These are phyloP conservation scores for Cryptosula pallasiana DNA, from an alignment of 2,888 invertebrate genomes.

Conservation along the genomic window DNA sequence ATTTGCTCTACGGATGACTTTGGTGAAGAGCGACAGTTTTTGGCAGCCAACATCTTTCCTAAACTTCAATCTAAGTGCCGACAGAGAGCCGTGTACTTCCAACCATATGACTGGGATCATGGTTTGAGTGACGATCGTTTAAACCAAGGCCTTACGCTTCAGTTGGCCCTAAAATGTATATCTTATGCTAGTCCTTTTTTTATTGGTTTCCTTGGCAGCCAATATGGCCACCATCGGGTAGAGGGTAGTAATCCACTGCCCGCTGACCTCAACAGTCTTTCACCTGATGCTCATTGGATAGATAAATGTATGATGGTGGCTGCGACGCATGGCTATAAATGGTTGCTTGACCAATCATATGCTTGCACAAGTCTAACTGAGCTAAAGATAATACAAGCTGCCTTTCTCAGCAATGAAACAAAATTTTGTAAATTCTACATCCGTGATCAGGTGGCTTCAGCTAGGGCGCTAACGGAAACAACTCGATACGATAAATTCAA, in stretches of 20 bases:
- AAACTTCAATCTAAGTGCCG: constrained; percentile 36
- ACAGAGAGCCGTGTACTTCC: constrained; percentile 38
- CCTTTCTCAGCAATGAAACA: constrained; percentile 25
- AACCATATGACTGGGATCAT: constrained; percentile 44
- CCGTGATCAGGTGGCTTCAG: constrained; percentile 39
- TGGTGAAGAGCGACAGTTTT: constrained; percentile 30
- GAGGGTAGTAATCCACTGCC: constrained; percentile 30
- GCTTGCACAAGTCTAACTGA: constrained; percentile 45
- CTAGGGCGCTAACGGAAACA: constrained; percentile 34
- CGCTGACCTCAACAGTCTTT: constrained; percentile 26
- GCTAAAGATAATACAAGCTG: constrained; percentile 45
- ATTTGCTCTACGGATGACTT: constrained; percentile 25
- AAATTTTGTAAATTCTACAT: constrained; percentile 42
- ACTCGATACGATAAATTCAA: constrained; percentile 37
- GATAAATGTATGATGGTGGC: constrained; percentile 43
- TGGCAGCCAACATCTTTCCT: constrained; percentile 38
- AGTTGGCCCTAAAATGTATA: constrained; percentile 38
- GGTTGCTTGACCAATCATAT: constrained; percentile 42
- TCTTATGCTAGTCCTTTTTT: constrained; percentile 43
- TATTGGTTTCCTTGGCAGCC: constrained; percentile 45
- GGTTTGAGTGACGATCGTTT: constrained; percentile 33
- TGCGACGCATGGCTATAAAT: constrained; percentile 42
- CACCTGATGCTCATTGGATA: constrained; percentile 35
- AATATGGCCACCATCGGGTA: constrained; percentile 41
- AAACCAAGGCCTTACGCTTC: constrained; percentile 35